Evolutionary conservation across 1,140 invertebrate genomes (phyloP).

Genomic region (Conus betulinus): DNA sequence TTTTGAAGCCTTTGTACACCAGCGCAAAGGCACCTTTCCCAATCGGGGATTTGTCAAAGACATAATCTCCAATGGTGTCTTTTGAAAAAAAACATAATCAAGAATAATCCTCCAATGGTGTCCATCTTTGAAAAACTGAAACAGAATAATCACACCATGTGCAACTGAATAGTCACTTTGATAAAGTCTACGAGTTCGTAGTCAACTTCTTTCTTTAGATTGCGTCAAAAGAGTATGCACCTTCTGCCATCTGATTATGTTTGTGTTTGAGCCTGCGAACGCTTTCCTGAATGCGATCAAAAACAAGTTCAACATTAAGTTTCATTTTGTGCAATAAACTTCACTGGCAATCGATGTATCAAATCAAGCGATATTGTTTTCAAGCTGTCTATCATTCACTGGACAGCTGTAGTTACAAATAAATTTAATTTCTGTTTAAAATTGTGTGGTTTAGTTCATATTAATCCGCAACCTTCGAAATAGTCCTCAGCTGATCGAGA

Average conservation of each 20-base stretch:
- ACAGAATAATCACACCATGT: no score
- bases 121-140: conserved; percentile 10
- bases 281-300: not conserved
- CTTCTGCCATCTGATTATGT: conserved; percentile 69
- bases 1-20: conserved; percentile 96
- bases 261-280: conserved; percentile 60
- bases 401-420: no score
- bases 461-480: conserved; percentile 39
- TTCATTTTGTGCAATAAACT: no score
- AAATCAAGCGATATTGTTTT: no score
- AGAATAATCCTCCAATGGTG: conserved; percentile 89
- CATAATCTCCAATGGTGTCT: conserved; percentile 91
- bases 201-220: no score
- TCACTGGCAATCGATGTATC: no score
- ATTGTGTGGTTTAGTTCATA: not conserved
- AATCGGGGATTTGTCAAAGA: conserved; percentile 97
- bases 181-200: no score
- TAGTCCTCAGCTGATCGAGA: conserved; percentile 35
- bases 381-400: no score
- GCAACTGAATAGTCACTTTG: no score
- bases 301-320: not conserved
- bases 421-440: no score
- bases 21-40: conserved; percentile 99
- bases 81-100: no score
- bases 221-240: not conserved